Conservation (phyloP, 2,113 vertebrate species). For the Rhea americana region DNA sequence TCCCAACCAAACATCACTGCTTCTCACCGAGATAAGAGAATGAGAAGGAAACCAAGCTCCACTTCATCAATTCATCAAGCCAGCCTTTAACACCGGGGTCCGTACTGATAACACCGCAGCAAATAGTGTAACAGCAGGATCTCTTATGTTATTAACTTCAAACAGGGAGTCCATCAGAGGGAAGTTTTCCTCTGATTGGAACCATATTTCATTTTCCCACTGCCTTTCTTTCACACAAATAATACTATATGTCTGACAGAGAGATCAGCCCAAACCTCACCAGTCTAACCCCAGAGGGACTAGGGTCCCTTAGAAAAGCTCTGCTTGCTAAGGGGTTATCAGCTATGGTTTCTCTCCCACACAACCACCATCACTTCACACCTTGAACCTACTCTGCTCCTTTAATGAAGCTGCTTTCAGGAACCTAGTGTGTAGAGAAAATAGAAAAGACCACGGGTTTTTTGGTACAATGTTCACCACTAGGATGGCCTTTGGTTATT, state of each 20-base stretch:
- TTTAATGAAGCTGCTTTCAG: neutral
- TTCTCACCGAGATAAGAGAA: neutral
- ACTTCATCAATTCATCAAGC: conserved; percentile 13
- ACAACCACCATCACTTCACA: neutral
- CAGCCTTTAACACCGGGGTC: neutral
- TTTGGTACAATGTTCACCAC: neutral
- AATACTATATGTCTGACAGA: neutral
- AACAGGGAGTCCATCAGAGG: neutral
- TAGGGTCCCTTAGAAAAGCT: neutral
- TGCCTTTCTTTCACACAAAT: neutral
- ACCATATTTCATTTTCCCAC: neutral
- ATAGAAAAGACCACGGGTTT: accelerated
- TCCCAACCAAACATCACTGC: neutral
- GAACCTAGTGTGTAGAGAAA: neutral
- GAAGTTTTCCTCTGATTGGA: neutral
- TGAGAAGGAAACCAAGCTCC: conserved; percentile 4
- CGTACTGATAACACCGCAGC: neutral
- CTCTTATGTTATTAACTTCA: conserved; percentile 10
- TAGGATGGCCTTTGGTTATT: neutral
- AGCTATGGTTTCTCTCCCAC: neutral
- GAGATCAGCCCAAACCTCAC: neutral
- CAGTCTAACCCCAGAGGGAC: neutral
- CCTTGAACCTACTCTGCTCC: neutral
- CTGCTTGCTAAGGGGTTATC: neutral
- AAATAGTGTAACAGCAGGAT: conserved; percentile 15